phyloP scores from a whole-genome alignment of 2,888 invertebrate genomes.

The Himalopsyche kuldschensis region DNA sequence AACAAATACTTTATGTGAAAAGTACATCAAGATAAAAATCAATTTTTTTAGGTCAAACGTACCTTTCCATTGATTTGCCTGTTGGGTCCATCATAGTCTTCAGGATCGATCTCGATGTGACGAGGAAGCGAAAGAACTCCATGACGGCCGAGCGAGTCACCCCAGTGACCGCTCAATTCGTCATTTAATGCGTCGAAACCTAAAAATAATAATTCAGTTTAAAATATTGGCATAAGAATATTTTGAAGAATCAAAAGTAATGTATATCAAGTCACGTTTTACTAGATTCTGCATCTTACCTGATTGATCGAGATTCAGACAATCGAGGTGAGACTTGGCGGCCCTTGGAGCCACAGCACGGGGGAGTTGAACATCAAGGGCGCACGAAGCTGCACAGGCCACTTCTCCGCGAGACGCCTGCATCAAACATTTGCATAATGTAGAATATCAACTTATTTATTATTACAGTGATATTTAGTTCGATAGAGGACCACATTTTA shows the following conservation, averaged over 20 bases:
- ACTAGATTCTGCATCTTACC: conserved; percentile 44
- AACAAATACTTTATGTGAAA: background rate
- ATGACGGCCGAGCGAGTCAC: conserved; percentile 70
- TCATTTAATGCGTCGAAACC: conserved; percentile 74
- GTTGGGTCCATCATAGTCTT: conserved; percentile 48
- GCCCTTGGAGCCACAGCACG: conserved; percentile 54
- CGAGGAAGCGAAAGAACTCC: conserved; percentile 54
- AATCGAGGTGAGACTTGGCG: conserved; percentile 55
- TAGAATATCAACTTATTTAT: no score
- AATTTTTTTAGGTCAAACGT: background rate
- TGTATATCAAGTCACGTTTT: background rate
- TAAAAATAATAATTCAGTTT: conserved; percentile 39
- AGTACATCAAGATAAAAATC: background rate
- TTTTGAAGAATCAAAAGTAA: background rate
- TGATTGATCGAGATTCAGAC: conserved; percentile 56
- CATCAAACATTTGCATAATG: background rate
- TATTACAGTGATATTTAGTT: no score
- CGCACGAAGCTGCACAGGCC: conserved; percentile 53
- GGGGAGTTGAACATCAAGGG: conserved; percentile 54
- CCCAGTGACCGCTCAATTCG: conserved; percentile 72
- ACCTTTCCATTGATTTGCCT: conserved; percentile 2
- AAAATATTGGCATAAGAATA: background rate
- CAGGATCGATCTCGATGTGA: conserved; percentile 46
- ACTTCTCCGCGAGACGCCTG: conserved; percentile 45
- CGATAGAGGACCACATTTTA: background rate